Percentiles rank a stretch among this genome's conserved stretches.
Conservation (phyloP, 2,888 invertebrate species). For the Cephus sareptanus region DNA sequence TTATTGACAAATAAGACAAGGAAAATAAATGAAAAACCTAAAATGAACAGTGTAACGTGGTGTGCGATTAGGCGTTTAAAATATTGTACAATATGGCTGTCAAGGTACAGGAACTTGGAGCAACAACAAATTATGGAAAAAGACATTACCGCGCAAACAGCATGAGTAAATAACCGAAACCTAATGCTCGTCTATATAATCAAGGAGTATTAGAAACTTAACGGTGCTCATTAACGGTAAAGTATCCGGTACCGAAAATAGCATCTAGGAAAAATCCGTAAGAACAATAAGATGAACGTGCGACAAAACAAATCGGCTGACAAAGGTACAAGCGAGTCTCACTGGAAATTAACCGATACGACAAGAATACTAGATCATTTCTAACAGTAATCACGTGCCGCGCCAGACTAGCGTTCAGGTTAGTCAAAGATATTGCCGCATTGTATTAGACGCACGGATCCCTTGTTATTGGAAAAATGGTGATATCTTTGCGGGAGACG, state of each 20-base stretch:
- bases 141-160: constrained; percentile 3
- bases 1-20: neutral
- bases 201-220: constrained; percentile 20
- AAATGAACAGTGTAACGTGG: neutral
- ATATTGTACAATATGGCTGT: constrained; percentile 54
- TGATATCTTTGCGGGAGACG: constrained; percentile 54
- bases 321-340: constrained; percentile 30
- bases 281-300: constrained; percentile 32
- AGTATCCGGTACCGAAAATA: constrained; percentile 6
- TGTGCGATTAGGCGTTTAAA: constrained; percentile 9
- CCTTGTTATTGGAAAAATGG: constrained; percentile 42
- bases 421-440: constrained; percentile 42
- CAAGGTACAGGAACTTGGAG: constrained; percentile 41
- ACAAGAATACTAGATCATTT: constrained; percentile 34
- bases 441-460: constrained; percentile 20
- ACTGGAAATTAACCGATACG: constrained; percentile 7
- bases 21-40: neutral
- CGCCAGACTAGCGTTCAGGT: constrained; percentile 45
- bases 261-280: constrained; percentile 31
- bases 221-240: constrained; percentile 13
- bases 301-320: constrained; percentile 46
- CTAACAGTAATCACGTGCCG: constrained; percentile 54
- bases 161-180: constrained; percentile 1
- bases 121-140: constrained; percentile 40
- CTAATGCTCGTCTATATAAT: constrained; percentile 9